Percentiles rank a stretch among this genome's conserved stretches.
phyloP scores from a whole-genome alignment of 2,113 vertebrate species.

The Sebastes fasciatus region DNA sequence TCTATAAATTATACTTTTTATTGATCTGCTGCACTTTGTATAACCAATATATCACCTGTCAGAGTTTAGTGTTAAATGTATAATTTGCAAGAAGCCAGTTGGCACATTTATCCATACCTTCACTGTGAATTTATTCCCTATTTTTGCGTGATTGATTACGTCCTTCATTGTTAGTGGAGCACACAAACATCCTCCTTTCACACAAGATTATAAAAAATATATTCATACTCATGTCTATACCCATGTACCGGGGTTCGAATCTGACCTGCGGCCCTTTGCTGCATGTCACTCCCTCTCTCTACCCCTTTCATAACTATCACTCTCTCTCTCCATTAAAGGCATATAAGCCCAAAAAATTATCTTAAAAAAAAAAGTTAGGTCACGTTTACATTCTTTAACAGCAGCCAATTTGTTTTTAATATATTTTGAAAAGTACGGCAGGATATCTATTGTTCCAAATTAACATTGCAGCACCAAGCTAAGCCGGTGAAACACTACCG shows the following conservation, averaged over 20 bases:
- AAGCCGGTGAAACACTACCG: neutral
- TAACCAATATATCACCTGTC: conserved; percentile 19
- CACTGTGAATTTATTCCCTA: conserved; percentile 23
- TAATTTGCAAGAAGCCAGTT: conserved; percentile 39
- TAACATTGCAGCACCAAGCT: neutral
- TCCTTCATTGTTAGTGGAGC: conserved; percentile 13
- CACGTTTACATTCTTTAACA: neutral
- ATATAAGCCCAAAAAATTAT: no score
- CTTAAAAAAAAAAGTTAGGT: neutral
- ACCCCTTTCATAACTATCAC: no score
- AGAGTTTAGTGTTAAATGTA: conserved; percentile 15
- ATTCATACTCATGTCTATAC: no score
- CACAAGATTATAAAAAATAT: neutral
- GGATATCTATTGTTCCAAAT: neutral
- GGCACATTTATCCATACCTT: neutral
- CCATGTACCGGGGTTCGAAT: no score
- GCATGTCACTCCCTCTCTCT: no score
- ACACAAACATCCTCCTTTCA: neutral
- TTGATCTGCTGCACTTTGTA: conserved; percentile 7
- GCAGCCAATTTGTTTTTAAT: neutral
- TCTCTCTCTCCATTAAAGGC: no score
- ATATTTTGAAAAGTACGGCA: neutral
- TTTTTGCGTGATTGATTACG: conserved; percentile 35
- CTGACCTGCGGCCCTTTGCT: no score
- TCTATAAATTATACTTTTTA: conserved; percentile 21